Evolutionary conservation across 2,797 vertebrate genomes (phyloP).

Genomic region (Poecile montanus): DNA sequence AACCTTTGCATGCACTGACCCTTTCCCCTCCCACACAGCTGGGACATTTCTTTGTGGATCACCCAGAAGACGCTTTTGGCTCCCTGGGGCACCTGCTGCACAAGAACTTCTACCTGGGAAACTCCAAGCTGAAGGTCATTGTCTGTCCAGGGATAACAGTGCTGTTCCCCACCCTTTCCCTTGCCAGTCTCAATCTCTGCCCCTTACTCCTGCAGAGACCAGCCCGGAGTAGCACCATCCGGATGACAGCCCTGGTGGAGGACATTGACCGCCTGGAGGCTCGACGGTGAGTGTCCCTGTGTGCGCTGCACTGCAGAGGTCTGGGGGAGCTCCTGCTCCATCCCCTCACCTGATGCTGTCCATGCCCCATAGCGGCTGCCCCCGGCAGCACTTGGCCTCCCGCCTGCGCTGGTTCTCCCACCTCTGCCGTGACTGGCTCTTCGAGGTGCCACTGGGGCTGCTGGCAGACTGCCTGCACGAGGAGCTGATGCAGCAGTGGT

Average conservation of each 20-base stretch:
- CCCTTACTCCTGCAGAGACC: slow-evolving; percentile 1
- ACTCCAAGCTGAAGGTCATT: slow-evolving; percentile 51
- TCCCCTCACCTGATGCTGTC: neutral
- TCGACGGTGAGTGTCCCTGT: slow-evolving; percentile 43
- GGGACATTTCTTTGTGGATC: slow-evolving; percentile 73
- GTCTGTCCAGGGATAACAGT: rapidly evolving
- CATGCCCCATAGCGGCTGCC: slow-evolving; percentile 53
- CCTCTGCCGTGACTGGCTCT: slow-evolving; percentile 61
- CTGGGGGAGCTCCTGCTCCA: neutral
- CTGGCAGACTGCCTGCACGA: slow-evolving; percentile 82
- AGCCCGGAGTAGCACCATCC: slow-evolving; percentile 43
- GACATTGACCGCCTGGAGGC: slow-evolving; percentile 58
- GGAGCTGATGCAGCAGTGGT: slow-evolving; percentile 80
- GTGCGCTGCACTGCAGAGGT: neutral
- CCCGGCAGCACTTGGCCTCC: slow-evolving; percentile 1
- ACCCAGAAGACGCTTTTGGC: slow-evolving; percentile 74
- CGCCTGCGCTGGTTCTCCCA: slow-evolving; percentile 51
- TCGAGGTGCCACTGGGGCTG: slow-evolving; percentile 60
- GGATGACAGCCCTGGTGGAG: slow-evolving; percentile 34
- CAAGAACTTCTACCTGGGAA: slow-evolving; percentile 72
- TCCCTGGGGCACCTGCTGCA: slow-evolving; percentile 75
- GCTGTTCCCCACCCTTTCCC: rapidly evolving
- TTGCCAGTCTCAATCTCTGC: neutral
- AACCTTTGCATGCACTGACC: rapidly evolving
- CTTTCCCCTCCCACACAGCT: slow-evolving; percentile 20